Conservation (phyloP, 2,888 invertebrate genomes). For the Mesorhabditis belari region DNA sequence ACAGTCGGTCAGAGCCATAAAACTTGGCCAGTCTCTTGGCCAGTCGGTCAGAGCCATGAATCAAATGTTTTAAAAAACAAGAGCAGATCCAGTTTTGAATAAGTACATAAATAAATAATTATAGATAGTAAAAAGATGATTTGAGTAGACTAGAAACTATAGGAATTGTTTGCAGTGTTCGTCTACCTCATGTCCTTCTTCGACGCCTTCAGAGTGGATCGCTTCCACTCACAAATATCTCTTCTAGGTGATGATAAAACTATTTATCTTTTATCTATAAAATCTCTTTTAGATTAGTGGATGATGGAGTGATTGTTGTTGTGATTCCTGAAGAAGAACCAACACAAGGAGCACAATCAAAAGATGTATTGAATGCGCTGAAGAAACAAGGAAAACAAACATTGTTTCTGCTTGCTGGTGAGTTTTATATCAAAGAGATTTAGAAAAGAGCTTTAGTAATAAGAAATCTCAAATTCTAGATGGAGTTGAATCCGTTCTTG, state of each 20-base stretch:
- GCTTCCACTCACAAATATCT: constrained; percentile 21
- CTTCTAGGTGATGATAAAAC: constrained; percentile 7
- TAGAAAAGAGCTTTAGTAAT: no score
- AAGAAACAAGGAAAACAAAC: background rate
- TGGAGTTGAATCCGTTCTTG: no score
- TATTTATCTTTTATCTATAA: no score
- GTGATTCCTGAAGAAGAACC: background rate
- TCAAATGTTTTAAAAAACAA: no score
- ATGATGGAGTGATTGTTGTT: background rate
- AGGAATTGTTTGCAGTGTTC: constrained; percentile 58
- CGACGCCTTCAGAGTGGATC: constrained; percentile 39
- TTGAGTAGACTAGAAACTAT: no score
- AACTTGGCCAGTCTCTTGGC: background rate
- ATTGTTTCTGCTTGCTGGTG: background rate
- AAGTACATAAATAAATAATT: no score
- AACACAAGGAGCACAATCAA: background rate
- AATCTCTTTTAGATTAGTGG: no score
- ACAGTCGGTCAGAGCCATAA: background rate
- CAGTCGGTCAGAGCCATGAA: no score
- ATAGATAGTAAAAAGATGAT: no score
- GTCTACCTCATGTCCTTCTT: constrained; percentile 67
- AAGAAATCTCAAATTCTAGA: no score
- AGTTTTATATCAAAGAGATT: no score
- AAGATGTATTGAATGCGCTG: background rate
- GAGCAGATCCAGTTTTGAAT: no score